Evolutionary conservation across 35 echinoderm and acorn worm species (phyloP).

Genomic region (Heliocidaris tuberculata): DNA sequence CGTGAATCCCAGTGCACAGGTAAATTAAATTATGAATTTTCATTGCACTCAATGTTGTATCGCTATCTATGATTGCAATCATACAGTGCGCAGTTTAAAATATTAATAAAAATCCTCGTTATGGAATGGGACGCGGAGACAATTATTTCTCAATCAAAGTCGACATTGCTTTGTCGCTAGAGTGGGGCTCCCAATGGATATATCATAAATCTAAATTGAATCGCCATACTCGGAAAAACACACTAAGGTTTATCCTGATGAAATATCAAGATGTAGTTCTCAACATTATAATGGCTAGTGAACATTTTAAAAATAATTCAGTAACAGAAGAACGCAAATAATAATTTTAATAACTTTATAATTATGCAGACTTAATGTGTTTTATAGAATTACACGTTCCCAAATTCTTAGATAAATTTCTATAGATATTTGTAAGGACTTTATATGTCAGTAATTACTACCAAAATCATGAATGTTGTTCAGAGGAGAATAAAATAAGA

Average conservation of each 20-base stretch:
- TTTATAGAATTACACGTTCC: too few relatives aligned
- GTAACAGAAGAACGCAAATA: not conserved
- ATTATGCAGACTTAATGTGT: too few relatives aligned
- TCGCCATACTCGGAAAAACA: not conserved
- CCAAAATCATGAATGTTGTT: too few relatives aligned
- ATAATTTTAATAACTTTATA: not conserved
- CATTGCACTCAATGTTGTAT: not conserved
- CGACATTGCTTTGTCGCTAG: not conserved
- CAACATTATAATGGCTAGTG: not conserved
- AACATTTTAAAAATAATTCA: not conserved
- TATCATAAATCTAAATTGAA: not conserved
- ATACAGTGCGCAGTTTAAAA: not conserved
- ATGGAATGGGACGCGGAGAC: not conserved
- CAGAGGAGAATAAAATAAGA: too few relatives aligned
- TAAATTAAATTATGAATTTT: not conserved
- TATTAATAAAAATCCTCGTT: not conserved
- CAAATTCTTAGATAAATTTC: too few relatives aligned
- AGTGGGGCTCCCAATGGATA: not conserved
- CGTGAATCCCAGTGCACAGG: too few relatives aligned
- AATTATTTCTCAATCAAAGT: constrained; percentile 1
- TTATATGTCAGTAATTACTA: too few relatives aligned
- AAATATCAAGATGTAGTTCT: not conserved
- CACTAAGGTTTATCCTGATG: not conserved
- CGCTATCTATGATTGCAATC: not conserved
- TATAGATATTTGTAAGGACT: too few relatives aligned